phyloP scores from a whole-genome alignment of 2,888 invertebrate species.

The Galerucella nymphaeae region DNA sequence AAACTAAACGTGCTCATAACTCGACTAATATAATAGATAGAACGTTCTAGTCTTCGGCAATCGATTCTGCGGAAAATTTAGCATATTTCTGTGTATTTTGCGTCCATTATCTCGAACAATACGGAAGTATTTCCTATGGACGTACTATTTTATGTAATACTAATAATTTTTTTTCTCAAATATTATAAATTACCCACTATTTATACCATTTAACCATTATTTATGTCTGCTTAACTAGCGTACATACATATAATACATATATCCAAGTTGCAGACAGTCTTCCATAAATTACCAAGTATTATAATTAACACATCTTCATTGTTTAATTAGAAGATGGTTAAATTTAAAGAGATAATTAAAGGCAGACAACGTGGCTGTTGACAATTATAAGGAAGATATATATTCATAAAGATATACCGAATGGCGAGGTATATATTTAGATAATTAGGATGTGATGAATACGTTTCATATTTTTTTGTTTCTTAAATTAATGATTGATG shows the following conservation, averaged over 20 bases:
- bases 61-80: no score
- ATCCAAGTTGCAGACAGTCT: not conserved
- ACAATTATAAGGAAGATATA: conserved; percentile 24
- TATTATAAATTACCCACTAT: not conserved
- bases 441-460: conserved; percentile 14
- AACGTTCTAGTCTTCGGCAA: no score
- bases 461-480: conserved; percentile 1
- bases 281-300: conserved; percentile 14
- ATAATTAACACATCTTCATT: conserved; percentile 23
- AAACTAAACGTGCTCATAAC: no score
- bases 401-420: conserved; percentile 6
- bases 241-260: not conserved
- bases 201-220: not conserved
- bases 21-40: no score
- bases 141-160: no score
- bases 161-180: not conserved
- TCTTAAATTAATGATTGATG: not conserved
- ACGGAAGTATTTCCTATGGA: no score
- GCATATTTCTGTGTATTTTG: no score
- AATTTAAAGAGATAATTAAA: conserved; percentile 24
- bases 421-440: conserved; percentile 6
- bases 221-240: not conserved
- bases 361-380: conserved; percentile 12
- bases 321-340: conserved; percentile 25
- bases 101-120: no score